These are phyloP conservation scores for Gymnogyps californianus DNA, from an alignment of 2,113 vertebrate species.

Conservation along the genomic window DNA sequence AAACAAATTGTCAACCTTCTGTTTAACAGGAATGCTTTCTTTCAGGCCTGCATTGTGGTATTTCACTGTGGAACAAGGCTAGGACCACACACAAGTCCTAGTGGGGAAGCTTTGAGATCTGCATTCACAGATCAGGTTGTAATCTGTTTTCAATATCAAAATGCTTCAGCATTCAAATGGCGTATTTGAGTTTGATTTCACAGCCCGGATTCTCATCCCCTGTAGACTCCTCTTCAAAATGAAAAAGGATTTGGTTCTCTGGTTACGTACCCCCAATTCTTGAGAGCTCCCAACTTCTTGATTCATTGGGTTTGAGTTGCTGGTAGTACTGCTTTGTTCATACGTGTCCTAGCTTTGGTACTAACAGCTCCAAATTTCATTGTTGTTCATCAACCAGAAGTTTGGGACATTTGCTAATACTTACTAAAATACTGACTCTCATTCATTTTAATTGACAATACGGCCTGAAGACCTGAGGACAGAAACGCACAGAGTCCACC, in stretches of 20 bases:
- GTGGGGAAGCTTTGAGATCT: not conserved
- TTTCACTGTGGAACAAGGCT: not conserved
- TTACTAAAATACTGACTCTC: not conserved
- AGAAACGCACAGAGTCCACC: not conserved
- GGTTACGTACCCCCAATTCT: fast-evolving
- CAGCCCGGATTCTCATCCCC: fast-evolving
- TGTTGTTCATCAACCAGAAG: not conserved
- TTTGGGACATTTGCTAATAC: not conserved
- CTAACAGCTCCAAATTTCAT: not conserved
- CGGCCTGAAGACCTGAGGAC: not conserved
- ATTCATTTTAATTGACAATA: not conserved
- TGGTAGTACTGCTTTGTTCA: not conserved
- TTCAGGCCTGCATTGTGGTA: not conserved
- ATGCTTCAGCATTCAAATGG: not conserved
- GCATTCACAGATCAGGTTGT: not conserved
- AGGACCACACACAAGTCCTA: fast-evolving
- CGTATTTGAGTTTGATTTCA: not conserved
- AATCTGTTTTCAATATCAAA: not conserved
- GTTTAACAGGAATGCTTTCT: not conserved
- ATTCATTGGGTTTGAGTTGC: not conserved
- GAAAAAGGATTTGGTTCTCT: not conserved
- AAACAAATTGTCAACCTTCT: not conserved
- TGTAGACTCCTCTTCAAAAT: not conserved
- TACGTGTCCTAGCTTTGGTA: not conserved
- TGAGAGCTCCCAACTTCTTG: not conserved